Evolutionary conservation across 2,797 vertebrate genomes (phyloP).

Genomic region (Coracias cyanogaster): DNA sequence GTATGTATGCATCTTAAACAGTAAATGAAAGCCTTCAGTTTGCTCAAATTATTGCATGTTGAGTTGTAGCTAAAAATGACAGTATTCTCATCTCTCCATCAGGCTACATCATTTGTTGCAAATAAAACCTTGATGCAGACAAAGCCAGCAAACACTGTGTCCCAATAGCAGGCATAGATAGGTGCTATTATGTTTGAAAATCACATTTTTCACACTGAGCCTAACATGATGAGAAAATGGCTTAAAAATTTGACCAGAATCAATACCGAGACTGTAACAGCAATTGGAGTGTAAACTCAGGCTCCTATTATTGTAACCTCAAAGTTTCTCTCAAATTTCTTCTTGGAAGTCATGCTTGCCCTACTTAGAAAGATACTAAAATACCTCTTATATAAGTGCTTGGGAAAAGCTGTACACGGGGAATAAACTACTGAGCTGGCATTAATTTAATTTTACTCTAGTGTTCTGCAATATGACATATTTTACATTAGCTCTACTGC

Average conservation of each 20-base stretch:
- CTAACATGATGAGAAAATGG: not conserved
- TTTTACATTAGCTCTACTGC: constrained; percentile 2
- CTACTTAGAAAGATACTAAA: constrained; percentile 42
- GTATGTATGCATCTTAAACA: not conserved
- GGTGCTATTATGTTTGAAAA: not conserved
- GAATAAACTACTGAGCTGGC: constrained; percentile 56
- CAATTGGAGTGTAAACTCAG: not conserved
- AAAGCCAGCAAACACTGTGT: not conserved
- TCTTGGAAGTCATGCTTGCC: constrained; percentile 31
- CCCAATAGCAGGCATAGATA: not conserved
- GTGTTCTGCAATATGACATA: constrained; percentile 19
- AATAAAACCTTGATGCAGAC: not conserved
- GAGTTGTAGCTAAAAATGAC: not conserved
- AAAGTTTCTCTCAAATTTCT: constrained; percentile 36
- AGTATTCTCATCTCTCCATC: not conserved
- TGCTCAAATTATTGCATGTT: not conserved
- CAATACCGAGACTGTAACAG: not conserved
- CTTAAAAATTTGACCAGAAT: not conserved
- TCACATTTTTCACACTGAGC: not conserved
- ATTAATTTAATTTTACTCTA: constrained; percentile 41
- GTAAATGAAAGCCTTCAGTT: not conserved
- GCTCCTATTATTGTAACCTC: constrained; percentile 4
- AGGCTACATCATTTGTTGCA: not conserved
- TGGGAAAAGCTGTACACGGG: not conserved
- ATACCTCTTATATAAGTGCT: constrained; percentile 16